A percentile compares a stretch with the other conserved stretches of the same genome.
Conservation (phyloP, 2,113 vertebrate genomes). For the Festucalex cinctus region DNA sequence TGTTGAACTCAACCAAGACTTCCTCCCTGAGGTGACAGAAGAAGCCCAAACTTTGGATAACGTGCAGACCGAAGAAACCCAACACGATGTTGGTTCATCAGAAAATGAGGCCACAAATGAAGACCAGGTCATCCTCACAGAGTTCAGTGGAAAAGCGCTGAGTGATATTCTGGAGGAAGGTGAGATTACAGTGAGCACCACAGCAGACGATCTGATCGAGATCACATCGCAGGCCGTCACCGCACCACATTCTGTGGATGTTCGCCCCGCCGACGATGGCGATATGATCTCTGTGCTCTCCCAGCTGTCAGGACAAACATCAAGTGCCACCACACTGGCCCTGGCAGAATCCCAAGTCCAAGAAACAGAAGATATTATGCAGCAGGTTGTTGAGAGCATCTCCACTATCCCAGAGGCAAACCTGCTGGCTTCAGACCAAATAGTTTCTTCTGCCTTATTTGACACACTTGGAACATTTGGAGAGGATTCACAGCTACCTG, state of each 20-base stretch:
- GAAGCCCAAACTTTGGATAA: slow-evolving; percentile 7
- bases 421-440: slow-evolving; percentile 28
- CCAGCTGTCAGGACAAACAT: slow-evolving; percentile 81
- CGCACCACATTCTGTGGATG: slow-evolving; percentile 74
- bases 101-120: slow-evolving; percentile 22
- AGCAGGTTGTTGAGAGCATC: slow-evolving; percentile 77
- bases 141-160: slow-evolving; percentile 63
- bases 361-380: slow-evolving; percentile 73
- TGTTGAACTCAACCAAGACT: slow-evolving; percentile 28
- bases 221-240: slow-evolving; percentile 79
- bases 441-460: slow-evolving; percentile 22
- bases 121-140: slow-evolving; percentile 55
- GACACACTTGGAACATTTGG: slow-evolving; percentile 38
- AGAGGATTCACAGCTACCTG: slow-evolving; percentile 26
- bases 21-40: slow-evolving; percentile 7
- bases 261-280: slow-evolving; percentile 74
- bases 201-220: slow-evolving; percentile 74
- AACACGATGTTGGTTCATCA: slow-evolving; percentile 8
- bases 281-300: slow-evolving; percentile 93
- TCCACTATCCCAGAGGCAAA: slow-evolving; percentile 39
- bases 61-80: slow-evolving; percentile 8
- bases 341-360: slow-evolving; percentile 62
- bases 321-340: slow-evolving; percentile 83
- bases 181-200: slow-evolving; percentile 66
- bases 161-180: slow-evolving; percentile 74